Percentiles rank a stretch among this genome's conserved stretches.
These are phyloP conservation scores for Leptocoma aspasia DNA, from an alignment of 2,113 vertebrate genomes.

Conservation along the genomic window DNA sequence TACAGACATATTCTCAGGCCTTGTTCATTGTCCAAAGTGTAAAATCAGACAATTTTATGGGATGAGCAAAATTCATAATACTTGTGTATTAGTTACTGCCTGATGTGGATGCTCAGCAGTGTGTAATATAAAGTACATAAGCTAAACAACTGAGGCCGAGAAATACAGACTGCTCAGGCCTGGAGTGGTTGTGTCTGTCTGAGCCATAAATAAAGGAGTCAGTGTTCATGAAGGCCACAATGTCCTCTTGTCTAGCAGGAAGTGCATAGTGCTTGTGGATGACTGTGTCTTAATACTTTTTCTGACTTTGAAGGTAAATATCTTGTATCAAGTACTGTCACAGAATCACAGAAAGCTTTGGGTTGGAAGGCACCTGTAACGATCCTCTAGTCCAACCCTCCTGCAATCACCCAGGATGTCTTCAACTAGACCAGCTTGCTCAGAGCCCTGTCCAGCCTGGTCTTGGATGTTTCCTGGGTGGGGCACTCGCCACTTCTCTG, in stretches of 20 bases:
- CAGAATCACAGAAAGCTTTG: neutral
- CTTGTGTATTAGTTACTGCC: neutral
- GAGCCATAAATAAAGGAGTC: neutral
- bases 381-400: neutral
- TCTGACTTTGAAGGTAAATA: neutral
- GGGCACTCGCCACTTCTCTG: neutral
- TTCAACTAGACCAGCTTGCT: neutral
- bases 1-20: neutral
- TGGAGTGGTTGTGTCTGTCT: neutral
- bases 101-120: neutral
- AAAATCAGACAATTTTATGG: neutral
- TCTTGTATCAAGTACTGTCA: neutral
- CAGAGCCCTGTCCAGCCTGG: neutral
- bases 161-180: neutral
- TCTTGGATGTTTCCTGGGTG: neutral
- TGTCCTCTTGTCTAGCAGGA: neutral
- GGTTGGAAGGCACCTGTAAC: neutral
- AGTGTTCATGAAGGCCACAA: neutral
- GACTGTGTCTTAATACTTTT: neutral
- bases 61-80: neutral
- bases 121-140: neutral
- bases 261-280: neutral
- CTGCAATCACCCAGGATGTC: neutral
- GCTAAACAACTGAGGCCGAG: neutral
- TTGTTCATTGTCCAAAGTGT: neutral